A percentile compares a stretch with the other conserved stretches of the same genome.
phyloP scores from a whole-genome alignment of 2,888 invertebrate genomes.

The Folsomia manolachei region DNA sequence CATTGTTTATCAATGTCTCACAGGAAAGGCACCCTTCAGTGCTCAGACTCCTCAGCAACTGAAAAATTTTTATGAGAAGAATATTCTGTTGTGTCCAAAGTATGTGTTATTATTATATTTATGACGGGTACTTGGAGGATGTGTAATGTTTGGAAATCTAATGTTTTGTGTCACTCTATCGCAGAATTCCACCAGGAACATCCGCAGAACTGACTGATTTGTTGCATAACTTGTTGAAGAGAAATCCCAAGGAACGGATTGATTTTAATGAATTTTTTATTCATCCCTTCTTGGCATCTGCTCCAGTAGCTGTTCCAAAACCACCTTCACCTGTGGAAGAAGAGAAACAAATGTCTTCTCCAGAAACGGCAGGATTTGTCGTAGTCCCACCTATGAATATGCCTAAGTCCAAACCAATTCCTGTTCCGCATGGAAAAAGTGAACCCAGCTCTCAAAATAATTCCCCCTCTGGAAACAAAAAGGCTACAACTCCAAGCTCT shows the following conservation, averaged over 20 bases:
- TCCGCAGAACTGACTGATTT: conserved; percentile 85
- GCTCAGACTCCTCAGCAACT: conserved; percentile 96
- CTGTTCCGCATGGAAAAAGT: conserved; percentile 49
- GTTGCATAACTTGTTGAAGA: conserved; percentile 74
- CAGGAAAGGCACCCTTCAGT: conserved; percentile 97
- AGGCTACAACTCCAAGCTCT: conserved; percentile 24
- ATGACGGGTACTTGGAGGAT: too few relatives aligned
- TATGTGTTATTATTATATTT: too few relatives aligned
- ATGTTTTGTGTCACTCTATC: too few relatives aligned
- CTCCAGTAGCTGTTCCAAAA: conserved; percentile 48
- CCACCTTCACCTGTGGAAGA: conserved; percentile 43
- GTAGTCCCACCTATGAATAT: conserved; percentile 49
- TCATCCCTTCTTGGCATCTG: conserved; percentile 70
- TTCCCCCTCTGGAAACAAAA: conserved; percentile 44
- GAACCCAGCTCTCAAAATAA: conserved; percentile 47
- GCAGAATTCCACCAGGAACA: conserved; percentile 92
- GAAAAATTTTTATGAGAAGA: conserved; percentile 95
- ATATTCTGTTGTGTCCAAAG: conserved; percentile 84
- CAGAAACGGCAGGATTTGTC: conserved; percentile 50
- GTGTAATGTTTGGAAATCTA: too few relatives aligned
- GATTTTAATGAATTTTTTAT: conserved; percentile 94
- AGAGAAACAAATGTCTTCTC: conserved; percentile 47
- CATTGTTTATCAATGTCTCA: conserved; percentile 96
- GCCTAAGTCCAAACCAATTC: conserved; percentile 51
- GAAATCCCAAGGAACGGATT: conserved; percentile 92